These are phyloP conservation scores for Cordilura impudica DNA, from an alignment of 2,888 invertebrate genomes.

Conservation along the genomic window DNA sequence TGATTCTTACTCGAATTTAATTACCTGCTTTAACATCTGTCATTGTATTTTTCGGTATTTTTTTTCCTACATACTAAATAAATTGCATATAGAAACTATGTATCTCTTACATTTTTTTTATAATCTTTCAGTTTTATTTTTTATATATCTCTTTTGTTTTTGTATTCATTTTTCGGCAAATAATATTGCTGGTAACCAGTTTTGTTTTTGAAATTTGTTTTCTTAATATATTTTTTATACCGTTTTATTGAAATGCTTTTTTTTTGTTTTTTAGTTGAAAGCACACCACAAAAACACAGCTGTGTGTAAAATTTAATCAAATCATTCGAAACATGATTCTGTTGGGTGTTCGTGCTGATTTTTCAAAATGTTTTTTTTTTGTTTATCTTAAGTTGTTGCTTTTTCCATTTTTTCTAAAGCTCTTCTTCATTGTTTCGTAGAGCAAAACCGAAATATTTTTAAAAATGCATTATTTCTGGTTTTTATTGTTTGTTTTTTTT, in stretches of 20 bases:
- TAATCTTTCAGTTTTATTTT: not conserved
- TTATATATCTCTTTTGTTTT: not conserved
- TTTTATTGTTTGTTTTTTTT: not conserved
- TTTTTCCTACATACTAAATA: not conserved
- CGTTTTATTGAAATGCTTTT: not conserved
- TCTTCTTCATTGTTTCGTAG: not conserved
- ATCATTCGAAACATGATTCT: constrained; percentile 17
- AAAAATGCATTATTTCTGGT: not conserved
- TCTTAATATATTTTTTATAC: not conserved
- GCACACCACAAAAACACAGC: not conserved
- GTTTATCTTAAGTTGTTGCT: not conserved
- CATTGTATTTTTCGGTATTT: constrained; percentile 5
- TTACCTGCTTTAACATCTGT: constrained; percentile 44
- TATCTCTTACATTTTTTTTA: constrained; percentile 3
- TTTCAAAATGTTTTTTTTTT: not conserved
- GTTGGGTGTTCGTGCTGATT: constrained; percentile 3
- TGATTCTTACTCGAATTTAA: too few relatives aligned
- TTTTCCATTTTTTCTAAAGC: not conserved
- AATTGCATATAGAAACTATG: not conserved
- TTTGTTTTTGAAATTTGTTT: not conserved
- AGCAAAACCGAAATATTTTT: not conserved
- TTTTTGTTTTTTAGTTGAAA: not conserved
- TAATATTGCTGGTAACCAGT: constrained; percentile 11
- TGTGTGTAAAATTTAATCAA: not conserved
- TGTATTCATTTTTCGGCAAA: too few relatives aligned